Percentiles rank a stretch among this genome's conserved stretches.
These are phyloP conservation scores for Campoplex capitator DNA, from an alignment of 2,888 invertebrate species.

Conservation along the genomic window DNA sequence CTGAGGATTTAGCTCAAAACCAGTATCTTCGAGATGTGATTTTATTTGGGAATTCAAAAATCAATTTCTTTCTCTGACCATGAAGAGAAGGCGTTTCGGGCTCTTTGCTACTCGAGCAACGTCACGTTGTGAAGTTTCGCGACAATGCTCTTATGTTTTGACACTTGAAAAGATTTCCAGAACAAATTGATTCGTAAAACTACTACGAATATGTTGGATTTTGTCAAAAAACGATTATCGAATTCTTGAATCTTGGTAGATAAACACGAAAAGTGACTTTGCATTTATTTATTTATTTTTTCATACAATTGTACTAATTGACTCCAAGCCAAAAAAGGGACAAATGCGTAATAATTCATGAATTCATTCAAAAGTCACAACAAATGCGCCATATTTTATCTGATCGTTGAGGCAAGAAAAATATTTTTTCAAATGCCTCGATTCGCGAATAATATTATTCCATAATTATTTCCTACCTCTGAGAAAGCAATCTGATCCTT, in stretches of 20 bases:
- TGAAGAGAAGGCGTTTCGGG: background rate
- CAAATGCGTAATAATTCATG: background rate
- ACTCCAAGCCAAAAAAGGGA: background rate
- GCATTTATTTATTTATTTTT: background rate
- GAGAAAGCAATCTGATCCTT: slow-evolving; percentile 9
- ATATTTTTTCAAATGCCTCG: background rate
- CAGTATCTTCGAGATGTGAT: slow-evolving; percentile 45
- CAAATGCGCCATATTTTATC: background rate
- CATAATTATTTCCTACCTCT: slow-evolving; percentile 6
- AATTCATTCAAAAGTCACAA: background rate
- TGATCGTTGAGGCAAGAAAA: background rate
- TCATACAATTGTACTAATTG: slow-evolving; percentile 9
- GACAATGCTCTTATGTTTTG: slow-evolving; percentile 66
- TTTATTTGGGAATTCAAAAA: slow-evolving; percentile 5
- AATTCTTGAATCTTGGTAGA: background rate
- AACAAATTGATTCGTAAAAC: slow-evolving; percentile 72
- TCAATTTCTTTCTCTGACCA: background rate
- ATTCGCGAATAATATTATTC: slow-evolving; percentile 22
- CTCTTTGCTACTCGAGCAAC: background rate
- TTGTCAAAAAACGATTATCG: background rate
- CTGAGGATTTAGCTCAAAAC: slow-evolving; percentile 8
- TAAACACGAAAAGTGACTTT: background rate
- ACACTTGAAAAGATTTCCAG: slow-evolving; percentile 62
- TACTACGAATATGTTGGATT: background rate
- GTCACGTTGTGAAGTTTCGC: slow-evolving; percentile 18